A percentile compares a stretch with the other conserved stretches of the same genome.
phyloP scores from a whole-genome alignment of 2,113 vertebrate genomes.

The Notothenia rossii region DNA sequence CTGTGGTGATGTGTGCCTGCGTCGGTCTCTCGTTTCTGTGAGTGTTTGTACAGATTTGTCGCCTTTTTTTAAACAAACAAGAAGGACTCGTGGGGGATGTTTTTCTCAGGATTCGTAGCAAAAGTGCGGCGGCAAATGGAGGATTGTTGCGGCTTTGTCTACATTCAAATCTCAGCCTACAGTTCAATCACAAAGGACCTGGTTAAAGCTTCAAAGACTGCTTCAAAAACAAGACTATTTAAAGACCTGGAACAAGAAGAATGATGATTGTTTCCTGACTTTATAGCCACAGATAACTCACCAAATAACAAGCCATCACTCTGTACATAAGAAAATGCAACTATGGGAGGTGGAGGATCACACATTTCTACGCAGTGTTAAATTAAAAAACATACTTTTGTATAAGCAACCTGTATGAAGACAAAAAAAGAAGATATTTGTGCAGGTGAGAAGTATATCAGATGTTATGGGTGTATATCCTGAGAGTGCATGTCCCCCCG shows the following conservation, averaged over 20 bases:
- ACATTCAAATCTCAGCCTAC: conserved; percentile 20
- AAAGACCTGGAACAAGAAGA: background rate
- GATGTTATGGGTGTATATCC: conserved; percentile 61
- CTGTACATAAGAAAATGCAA: conserved; percentile 29
- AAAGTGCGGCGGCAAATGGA: conserved; percentile 30
- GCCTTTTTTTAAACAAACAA: conserved; percentile 28
- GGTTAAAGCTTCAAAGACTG: background rate
- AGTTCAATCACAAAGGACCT: conserved; percentile 5
- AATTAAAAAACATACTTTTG: conserved; percentile 71
- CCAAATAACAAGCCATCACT: conserved; percentile 17
- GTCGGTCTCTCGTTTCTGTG: conserved; percentile 67
- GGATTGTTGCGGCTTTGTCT: conserved; percentile 21
- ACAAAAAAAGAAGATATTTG: conserved; percentile 66
- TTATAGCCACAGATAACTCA: conserved; percentile 22
- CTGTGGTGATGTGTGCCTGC: conserved; percentile 70
- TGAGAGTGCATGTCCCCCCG: conserved; percentile 74
- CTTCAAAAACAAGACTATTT: background rate
- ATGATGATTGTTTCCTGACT: too few species aligned
- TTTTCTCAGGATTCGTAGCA: conserved; percentile 74
- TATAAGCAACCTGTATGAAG: conserved; percentile 62
- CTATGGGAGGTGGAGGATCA: conserved; percentile 34
- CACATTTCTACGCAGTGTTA: conserved; percentile 69
- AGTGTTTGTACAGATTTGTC: conserved; percentile 70
- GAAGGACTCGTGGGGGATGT: background rate
- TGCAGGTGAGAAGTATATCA: conserved; percentile 69